These are phyloP conservation scores for Holacanthus passer DNA, from an alignment of 2,113 vertebrate genomes.

Conservation along the genomic window DNA sequence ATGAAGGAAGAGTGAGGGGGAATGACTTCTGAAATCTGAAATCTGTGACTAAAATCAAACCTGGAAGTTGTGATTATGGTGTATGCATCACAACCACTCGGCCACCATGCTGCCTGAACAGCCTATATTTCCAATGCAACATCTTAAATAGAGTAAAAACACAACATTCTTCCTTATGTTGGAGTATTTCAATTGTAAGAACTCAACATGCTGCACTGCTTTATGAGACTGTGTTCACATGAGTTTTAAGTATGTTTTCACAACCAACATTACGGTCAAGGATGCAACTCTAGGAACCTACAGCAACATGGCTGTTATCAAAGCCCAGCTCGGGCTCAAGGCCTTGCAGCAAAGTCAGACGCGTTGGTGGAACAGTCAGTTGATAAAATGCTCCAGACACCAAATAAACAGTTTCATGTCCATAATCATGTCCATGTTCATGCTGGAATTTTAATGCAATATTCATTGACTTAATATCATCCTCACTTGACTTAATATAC, in stretches of 20 bases:
- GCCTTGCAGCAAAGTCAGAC: neutral
- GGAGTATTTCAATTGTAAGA: no score
- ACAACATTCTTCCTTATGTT: no score
- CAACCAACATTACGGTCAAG: neutral
- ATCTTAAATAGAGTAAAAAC: neutral
- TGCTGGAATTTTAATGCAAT: neutral
- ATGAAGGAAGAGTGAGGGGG: neutral
- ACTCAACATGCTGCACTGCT: no score
- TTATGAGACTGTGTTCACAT: no score
- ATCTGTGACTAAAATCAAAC: neutral
- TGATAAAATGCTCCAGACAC: slow-evolving; percentile 13
- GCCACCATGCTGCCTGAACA: no score
- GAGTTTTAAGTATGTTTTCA: neutral
- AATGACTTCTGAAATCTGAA: neutral
- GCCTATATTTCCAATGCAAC: neutral
- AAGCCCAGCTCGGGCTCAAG: neutral
- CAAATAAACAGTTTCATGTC: neutral
- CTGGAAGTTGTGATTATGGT: neutral
- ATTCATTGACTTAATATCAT: neutral
- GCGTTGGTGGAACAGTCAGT: slow-evolving; percentile 8
- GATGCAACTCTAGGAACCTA: neutral
- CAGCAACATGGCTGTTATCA: neutral
- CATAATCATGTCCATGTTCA: neutral
- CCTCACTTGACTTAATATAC: neutral
- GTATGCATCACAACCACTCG: no score